Evolutionary conservation across 2,113 vertebrate genomes (phyloP), one percentile per base, ranked within the genome.

Genomic region (Anser cygnoides): DNA sequence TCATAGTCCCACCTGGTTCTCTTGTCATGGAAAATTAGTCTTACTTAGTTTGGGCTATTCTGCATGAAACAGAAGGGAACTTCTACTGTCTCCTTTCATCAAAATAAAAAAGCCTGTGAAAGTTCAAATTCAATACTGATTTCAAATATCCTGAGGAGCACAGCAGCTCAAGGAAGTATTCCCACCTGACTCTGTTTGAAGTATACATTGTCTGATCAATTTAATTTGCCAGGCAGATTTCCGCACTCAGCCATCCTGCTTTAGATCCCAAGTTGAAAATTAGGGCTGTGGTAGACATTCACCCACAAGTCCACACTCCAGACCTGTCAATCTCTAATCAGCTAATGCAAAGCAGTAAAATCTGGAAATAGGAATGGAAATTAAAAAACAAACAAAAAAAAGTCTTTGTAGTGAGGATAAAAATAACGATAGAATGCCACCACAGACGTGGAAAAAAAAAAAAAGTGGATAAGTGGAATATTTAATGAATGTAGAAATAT

Each of bases 401-500:
- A 49, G 28, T 72, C 57, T 85, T 87, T 87, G 65, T 54, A 78
- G 43, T 26, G 67, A 90, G 87, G 81, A 74, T 89, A 91, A 94
- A 97, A 95, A 89, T 75, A 84, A 93, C 80, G 86, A 46, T 57
- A 94, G 63, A 96, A 95, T 89, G 88, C 68, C 85, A 94, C 55
- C 35, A 83, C 35, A 61, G 59, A 76, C 75, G 90, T n/a, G 92
- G 95, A 37, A 43, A 66, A 73, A 89, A 89, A n/a, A 49, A 87
- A 86, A 58, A 79, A 87, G 58, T 70, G 61, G 96, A 68, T 70
- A 94, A 93, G 63, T 83, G 90, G 92, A 95, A 94, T 79, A 44
- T 94, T 94, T 96, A 94, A 95, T 96, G 92, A 96, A 89, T 25
- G 66, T 70, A 95, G 95, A 93, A 96, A 97, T 93, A 96, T 95